Percentiles rank a stretch among this genome's conserved stretches.
Evolutionary conservation across 2,888 invertebrate species (phyloP).

Genomic region (Phyto melanocephala): DNA sequence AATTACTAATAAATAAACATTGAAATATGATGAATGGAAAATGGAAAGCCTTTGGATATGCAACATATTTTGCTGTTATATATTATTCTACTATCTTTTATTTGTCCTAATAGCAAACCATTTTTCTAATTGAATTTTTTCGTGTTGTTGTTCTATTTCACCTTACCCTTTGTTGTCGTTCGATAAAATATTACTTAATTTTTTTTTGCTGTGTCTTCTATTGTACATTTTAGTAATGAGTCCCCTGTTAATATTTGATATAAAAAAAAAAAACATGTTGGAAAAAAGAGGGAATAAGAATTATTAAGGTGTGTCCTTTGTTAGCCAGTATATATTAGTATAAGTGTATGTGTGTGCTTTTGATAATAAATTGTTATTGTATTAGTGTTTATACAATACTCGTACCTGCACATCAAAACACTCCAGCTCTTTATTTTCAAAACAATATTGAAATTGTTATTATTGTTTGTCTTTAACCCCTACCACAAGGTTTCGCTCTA

Average conservation of each 20-base stretch:
- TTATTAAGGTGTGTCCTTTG: constrained; percentile 54
- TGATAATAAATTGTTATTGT: constrained; percentile 46
- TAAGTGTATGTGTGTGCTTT: constrained; percentile 1
- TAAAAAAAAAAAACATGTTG: not conserved
- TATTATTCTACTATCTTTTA: not conserved
- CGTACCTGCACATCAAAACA: not conserved
- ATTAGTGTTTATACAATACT: constrained; percentile 14
- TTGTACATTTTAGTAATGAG: constrained; percentile 54
- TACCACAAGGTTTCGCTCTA: not conserved
- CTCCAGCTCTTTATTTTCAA: constrained; percentile 48
- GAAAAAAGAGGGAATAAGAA: not conserved
- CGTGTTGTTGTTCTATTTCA: not conserved
- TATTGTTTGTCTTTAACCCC: constrained; percentile 43
- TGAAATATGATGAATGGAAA: not conserved
- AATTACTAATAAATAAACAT: constrained; percentile 40
- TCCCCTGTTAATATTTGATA: constrained; percentile 61
- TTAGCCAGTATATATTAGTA: not conserved
- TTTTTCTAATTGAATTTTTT: constrained; percentile 60
- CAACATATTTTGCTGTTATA: not conserved
- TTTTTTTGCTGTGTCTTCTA: not conserved
- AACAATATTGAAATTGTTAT: constrained; percentile 58
- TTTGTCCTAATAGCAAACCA: constrained; percentile 48
- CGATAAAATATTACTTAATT: constrained; percentile 58
- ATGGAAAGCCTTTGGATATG: constrained; percentile 2
- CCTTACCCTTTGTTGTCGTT: constrained; percentile 23